These are phyloP conservation scores for Cantharis lateralis DNA, from an alignment of 2,888 invertebrate species.

Conservation along the genomic window DNA sequence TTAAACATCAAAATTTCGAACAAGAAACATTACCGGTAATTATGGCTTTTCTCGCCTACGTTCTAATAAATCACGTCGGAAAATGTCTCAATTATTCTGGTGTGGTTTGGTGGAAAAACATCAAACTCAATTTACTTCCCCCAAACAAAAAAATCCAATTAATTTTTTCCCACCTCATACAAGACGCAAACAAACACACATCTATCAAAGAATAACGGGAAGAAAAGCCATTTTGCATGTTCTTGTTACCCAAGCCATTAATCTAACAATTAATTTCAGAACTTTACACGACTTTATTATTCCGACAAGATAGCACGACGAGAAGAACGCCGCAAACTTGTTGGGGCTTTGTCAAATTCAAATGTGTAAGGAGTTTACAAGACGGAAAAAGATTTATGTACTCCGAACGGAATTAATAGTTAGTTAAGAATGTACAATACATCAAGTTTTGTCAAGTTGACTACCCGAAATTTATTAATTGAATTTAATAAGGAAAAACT, in stretches of 20 bases:
- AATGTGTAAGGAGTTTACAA: neutral
- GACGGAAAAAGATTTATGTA: neutral
- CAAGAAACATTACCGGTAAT: neutral
- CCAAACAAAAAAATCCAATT: neutral
- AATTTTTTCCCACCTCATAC: neutral
- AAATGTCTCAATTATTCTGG: neutral
- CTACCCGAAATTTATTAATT: neutral
- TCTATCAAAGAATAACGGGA: neutral
- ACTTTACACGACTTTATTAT: neutral
- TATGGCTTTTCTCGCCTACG: neutral
- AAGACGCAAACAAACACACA: neutral
- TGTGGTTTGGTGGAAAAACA: neutral
- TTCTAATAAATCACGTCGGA: neutral
- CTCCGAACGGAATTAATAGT: neutral
- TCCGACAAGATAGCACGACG: neutral
- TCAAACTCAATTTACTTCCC: neutral
- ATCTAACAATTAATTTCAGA: neutral
- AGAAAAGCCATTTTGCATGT: neutral
- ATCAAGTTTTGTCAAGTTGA: neutral
- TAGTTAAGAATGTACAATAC: neutral
- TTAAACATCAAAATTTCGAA: slow-evolving; percentile 2
- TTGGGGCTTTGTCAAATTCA: neutral
- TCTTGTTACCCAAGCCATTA: neutral
- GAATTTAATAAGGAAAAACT: neutral
- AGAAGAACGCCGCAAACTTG: neutral